These are phyloP conservation scores for Neofelis nebulosa DNA, from an alignment of 2,113 vertebrate genomes.

Conservation along the genomic window DNA sequence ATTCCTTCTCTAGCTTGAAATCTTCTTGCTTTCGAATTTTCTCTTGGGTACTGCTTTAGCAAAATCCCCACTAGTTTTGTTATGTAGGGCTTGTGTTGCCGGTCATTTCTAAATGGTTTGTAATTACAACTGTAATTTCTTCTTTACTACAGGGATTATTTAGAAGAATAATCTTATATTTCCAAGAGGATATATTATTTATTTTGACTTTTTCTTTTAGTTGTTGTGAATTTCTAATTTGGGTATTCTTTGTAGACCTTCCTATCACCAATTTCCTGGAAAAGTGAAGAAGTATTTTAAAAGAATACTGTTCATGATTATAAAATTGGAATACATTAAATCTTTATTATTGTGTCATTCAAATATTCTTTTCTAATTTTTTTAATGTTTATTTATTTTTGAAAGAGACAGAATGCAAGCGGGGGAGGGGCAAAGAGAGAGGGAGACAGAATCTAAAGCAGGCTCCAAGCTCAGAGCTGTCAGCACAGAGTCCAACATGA, in stretches of 20 bases:
- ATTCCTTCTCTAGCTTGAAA: background rate
- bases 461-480: too few relatives aligned
- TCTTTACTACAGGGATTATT: background rate
- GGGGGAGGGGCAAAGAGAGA: too few relatives aligned
- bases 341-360: background rate
- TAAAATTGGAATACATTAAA: slow-evolving; percentile 11
- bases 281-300: slow-evolving; percentile 27
- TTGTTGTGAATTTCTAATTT: background rate
- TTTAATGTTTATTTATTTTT: too few relatives aligned
- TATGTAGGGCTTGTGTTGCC: background rate
- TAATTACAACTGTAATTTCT: background rate
- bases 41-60: background rate
- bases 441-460: too few relatives aligned
- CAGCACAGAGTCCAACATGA: too few relatives aligned
- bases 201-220: background rate
- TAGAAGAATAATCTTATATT: background rate
- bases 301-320: slow-evolving; percentile 23
- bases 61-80: background rate
- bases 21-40: slow-evolving; percentile 8
- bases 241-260: background rate
- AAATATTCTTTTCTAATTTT: background rate
- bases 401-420: too few relatives aligned
- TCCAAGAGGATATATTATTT: background rate
- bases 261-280: background rate
- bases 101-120: background rate